Evolutionary conservation across 2,113 vertebrate genomes (phyloP).

Genomic region (Gallinago undulata): DNA sequence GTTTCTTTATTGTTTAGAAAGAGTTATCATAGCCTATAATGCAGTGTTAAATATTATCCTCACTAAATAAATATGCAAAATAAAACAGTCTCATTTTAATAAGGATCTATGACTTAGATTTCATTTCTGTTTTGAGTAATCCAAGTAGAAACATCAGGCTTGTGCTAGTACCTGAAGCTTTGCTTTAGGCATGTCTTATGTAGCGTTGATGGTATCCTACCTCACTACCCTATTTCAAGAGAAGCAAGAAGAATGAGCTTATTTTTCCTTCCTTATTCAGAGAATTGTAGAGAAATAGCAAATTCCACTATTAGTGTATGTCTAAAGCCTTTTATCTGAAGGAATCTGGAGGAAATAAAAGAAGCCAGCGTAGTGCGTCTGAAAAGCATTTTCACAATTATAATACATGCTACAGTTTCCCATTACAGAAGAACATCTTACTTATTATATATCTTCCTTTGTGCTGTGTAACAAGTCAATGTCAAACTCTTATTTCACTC

Average conservation of each 20-base stretch:
- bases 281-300: not conserved
- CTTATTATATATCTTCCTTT: not conserved
- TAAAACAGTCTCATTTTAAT: not conserved
- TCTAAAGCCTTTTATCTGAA: not conserved
- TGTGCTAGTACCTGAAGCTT: not conserved
- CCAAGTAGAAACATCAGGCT: not conserved
- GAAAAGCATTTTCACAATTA: not conserved
- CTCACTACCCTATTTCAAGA: not conserved
- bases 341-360: not conserved
- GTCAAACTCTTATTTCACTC: not conserved
- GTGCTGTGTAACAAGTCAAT: not conserved
- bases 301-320: not conserved
- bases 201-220: not conserved
- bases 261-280: not conserved
- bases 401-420: not conserved
- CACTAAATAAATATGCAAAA: not conserved
- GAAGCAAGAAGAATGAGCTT: not conserved
- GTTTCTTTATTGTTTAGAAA: not conserved
- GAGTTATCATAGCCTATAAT: not conserved
- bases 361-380: fast-evolving
- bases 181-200: not conserved
- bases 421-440: not conserved
- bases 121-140: not conserved
- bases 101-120: not conserved
- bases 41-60: not conserved